Conservation (phyloP, 1,140 invertebrate genomes). For the Mya arenaria region DNA sequence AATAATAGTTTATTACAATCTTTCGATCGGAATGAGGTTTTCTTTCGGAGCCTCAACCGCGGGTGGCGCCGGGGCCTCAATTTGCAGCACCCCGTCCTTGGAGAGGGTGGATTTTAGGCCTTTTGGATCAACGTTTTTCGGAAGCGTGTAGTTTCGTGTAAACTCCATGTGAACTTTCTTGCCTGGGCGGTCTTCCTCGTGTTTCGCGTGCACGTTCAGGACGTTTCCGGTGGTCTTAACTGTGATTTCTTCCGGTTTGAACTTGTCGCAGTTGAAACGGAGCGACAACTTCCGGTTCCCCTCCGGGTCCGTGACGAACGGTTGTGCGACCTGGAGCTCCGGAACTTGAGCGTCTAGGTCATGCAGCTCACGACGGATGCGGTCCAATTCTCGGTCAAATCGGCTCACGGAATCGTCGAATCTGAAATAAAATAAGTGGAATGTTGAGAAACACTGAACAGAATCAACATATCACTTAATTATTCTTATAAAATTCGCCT, state of each 20-base stretch:
- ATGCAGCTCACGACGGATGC: constrained; percentile 19
- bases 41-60: constrained; percentile 36
- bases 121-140: constrained; percentile 57
- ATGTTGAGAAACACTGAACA: no score
- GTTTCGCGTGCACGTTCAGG: constrained; percentile 57
- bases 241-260: constrained; percentile 62
- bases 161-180: constrained; percentile 60
- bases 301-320: constrained; percentile 45
- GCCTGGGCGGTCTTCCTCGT: constrained; percentile 31
- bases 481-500: no score
- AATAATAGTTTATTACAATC: no score
- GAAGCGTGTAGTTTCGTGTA: constrained; percentile 60
- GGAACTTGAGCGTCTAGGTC: background rate
- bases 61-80: constrained; percentile 62
- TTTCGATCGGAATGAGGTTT: constrained; percentile 44
- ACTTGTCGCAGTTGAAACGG: constrained; percentile 63
- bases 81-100: constrained; percentile 65
- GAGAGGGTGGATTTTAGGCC: constrained; percentile 58
- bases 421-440: background rate
- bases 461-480: no score
- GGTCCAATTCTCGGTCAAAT: constrained; percentile 49
- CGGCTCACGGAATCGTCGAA: constrained; percentile 19
- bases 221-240: constrained; percentile 55
- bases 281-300: constrained; percentile 54
- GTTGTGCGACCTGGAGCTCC: constrained; percentile 34